Base-by-base conservation (phyloP, 2,888 invertebrate species). In the Cremastobaeus sp. region DNA sequence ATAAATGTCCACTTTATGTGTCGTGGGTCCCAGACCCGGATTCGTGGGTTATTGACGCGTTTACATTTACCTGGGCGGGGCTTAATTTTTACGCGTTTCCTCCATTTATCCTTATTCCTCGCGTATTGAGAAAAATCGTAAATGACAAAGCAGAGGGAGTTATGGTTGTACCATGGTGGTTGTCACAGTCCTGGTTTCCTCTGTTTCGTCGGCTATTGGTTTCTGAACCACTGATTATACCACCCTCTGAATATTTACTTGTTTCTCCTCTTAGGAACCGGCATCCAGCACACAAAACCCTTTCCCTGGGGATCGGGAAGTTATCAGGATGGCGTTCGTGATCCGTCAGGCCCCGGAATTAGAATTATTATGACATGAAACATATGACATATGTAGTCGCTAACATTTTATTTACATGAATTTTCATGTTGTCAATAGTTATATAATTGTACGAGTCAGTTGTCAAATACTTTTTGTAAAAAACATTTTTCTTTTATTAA, bases 281-380 rank as follows among this genome's bases (percentile, higher is more conserved):
- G 11, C 52, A 52, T 11, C 34, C 34, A n/a, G 34, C 34, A n/a
- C 9, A 5, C 34, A 34, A n/a, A n/a, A n/a, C n/a, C n/a, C n/a
- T n/a, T n/a, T n/a, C n/a, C n/a, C n/a, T n/a, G n/a, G n/a, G n/a
- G 11, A 11, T 11, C 34, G 34, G 5, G 15, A 50, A 9, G 9
- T 50, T 50, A 18, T 50, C 48, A 18, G 52, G 35, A 4, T n/a
- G 1, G 17, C 52, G 34, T 35, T 35, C 12, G 4, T 14, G 15
- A 3, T 14, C 37, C 3, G 37, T 3, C 3, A 3, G 15, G 37
- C 9, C 12, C 37, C 37, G 15, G 14, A n/a, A n/a, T n/a, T n/a
- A n/a, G n/a, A n/a, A n/a, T n/a, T n/a, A n/a, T n/a, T n/a, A n/a
- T n/a, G n/a, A n/a, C n/a, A n/a, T n/a, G n/a, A n/a, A n/a, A n/a